Conservation (phyloP, 2,113 vertebrate species). For the Sprattus sprattus region DNA sequence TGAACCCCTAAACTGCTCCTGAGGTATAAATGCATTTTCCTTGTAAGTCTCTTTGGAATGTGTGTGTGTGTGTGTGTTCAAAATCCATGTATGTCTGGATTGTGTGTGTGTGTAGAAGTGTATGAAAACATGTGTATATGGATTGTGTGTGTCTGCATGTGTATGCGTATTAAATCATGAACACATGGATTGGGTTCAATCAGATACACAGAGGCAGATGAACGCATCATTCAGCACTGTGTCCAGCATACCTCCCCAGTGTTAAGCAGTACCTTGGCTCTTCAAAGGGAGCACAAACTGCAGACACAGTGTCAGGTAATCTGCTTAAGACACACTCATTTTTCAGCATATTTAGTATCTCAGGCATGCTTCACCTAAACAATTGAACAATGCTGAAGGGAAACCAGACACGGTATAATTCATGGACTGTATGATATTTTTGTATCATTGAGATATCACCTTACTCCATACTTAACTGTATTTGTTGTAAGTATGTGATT, state of each 20-base stretch:
- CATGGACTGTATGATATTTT: background rate
- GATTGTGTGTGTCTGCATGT: background rate
- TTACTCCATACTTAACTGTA: background rate
- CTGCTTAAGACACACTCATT: background rate
- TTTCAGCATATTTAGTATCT: background rate
- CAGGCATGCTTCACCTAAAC: background rate
- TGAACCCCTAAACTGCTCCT: no score
- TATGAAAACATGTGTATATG: background rate
- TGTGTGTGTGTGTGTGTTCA: no score
- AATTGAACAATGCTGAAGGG: background rate
- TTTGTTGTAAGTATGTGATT: background rate
- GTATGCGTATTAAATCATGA: background rate
- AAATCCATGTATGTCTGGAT: background rate
- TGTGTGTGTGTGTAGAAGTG: background rate
- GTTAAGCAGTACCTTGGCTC: constrained; percentile 79
- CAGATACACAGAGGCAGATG: constrained; percentile 74
- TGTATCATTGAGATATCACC: background rate
- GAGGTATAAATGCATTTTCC: no score
- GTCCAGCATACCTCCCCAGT: constrained; percentile 80
- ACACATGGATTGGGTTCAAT: background rate
- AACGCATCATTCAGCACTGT: constrained; percentile 77
- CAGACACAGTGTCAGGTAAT: constrained; percentile 82
- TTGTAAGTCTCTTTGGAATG: no score
- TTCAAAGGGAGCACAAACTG: constrained; percentile 84
- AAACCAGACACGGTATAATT: background rate